phyloP scores from a whole-genome alignment of 2,113 vertebrate genomes.

The Amphiprion percula region DNA sequence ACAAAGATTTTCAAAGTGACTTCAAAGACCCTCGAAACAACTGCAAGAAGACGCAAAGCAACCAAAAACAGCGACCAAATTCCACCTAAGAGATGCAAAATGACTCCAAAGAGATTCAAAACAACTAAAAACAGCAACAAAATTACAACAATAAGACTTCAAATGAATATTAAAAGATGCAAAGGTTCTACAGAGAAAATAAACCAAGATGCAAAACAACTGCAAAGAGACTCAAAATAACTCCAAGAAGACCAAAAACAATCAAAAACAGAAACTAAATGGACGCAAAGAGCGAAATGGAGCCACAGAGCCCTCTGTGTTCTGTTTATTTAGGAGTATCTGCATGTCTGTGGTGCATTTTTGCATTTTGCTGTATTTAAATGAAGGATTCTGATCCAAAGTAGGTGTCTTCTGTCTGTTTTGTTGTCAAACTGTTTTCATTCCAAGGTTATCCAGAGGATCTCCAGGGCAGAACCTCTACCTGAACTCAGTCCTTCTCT shows the following conservation, averaged over 20 bases:
- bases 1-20: neutral
- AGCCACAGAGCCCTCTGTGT: no score
- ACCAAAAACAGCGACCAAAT: neutral
- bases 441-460: slow-evolving; percentile 4
- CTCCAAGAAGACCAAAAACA: neutral
- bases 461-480: neutral
- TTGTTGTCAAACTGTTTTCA: neutral
- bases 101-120: no score
- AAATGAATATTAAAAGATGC: neutral
- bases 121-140: no score
- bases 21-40: no score
- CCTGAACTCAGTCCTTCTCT: neutral
- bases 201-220: no score
- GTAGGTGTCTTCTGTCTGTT: neutral
- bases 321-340: neutral
- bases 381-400: neutral
- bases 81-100: no score
- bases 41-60: slow-evolving; percentile 1
- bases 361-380: neutral
- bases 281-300: no score
- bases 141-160: no score
- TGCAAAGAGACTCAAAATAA: neutral
- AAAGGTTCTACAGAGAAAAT: neutral
- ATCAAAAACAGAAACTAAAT: no score
- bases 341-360: neutral